Evolutionary conservation across 2,113 vertebrate genomes (phyloP).

Genomic region (Alaudala cheleensis): DNA sequence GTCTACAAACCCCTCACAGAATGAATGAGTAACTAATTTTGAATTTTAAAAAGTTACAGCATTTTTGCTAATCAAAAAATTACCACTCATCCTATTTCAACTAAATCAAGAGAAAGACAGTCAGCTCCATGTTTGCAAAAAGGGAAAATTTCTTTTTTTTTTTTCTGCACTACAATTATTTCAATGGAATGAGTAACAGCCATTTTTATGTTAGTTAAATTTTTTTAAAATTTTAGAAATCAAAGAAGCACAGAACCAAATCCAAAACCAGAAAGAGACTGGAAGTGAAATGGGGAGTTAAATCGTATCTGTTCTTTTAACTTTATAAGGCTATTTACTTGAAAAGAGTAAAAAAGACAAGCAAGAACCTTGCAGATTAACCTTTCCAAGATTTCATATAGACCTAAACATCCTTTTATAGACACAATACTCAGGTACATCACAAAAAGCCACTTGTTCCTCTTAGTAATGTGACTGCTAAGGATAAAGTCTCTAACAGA

Average conservation of each 20-base stretch:
- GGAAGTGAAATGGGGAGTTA: background rate
- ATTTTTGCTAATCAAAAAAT: background rate
- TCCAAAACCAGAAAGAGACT: background rate
- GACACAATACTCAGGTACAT: background rate
- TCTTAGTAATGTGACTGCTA: background rate
- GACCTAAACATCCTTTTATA: background rate
- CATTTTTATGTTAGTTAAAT: background rate
- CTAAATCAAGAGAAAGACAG: background rate
- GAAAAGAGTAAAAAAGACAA: rapidly evolving
- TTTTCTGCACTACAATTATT: background rate
- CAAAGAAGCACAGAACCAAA: background rate
- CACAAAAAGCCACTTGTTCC: background rate
- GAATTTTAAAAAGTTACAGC: background rate
- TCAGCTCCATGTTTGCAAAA: background rate
- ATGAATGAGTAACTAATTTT: background rate
- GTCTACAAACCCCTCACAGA: background rate
- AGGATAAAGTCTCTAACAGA: background rate
- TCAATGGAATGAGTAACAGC: background rate
- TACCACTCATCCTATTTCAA: background rate
- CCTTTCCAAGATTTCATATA: background rate
- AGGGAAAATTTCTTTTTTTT: rapidly evolving
- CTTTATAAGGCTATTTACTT: background rate
- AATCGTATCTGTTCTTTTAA: background rate
- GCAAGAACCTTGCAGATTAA: background rate
- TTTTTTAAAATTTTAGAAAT: background rate